Base-by-base conservation (phyloP, 2,797 vertebrate genomes). In the Sorex maritimensis region DNA sequence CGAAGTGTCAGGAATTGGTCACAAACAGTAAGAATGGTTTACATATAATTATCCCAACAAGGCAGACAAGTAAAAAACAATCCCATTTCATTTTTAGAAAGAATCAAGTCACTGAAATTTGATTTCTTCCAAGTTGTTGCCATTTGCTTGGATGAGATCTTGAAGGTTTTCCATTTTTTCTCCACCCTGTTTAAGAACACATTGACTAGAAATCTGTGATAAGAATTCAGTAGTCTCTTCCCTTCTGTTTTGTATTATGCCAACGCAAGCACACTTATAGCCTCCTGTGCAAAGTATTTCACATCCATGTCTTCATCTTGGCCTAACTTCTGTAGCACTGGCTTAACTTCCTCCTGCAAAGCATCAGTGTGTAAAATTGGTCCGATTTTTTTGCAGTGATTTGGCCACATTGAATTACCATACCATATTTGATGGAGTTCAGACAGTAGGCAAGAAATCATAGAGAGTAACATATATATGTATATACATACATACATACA, bases 231-330 rank as follows among this genome's bases (percentile, higher is more conserved):
- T 81, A 94, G 88, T 92, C 91, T 92, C 95, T 95, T 91, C 94
- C 94, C 80, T 95, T 86, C 81, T 95, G 86, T 77, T 96, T 95
- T 65, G 96, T 86, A 68, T 99, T 98, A 99, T 95, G 98, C 98
- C 96, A 99, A 97, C 11, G 98, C 97, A 95, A 99, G 98, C 98
- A 99, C 98, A 97, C 98, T 99, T 97, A 99, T 98, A 63, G 99
- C 99, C 98, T 99, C 99, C 98, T 99, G 99, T 95, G 99, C 99
- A 95, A 99, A 99, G 97, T 99, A 99, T 94, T 99, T 99, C 93
- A 99, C 99, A 87, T 99, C 99, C 98, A 99, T 98, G 95, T 99
- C 99, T 95, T 99, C 98, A 96, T 99, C 99, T 88, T 98, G 98
- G 90, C 98, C 98, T 91, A 99, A 97, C 93, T 99, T 99, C 97